phyloP scores from a whole-genome alignment of 2,113 vertebrate genomes.

The Apistogramma diplotaenia region DNA sequence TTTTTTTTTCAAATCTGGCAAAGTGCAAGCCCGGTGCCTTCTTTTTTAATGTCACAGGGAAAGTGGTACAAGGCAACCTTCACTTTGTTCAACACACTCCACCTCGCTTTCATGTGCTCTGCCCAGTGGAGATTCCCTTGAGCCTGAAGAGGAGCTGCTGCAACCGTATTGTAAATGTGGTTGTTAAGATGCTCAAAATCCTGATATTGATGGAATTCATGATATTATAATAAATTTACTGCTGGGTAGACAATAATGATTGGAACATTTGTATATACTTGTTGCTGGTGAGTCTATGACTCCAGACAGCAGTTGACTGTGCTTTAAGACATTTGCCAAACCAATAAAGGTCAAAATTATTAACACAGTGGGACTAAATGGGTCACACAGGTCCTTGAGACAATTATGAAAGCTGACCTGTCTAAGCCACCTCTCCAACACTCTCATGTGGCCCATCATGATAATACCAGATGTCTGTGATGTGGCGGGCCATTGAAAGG shows the following conservation, averaged over 20 bases:
- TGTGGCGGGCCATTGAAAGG: not conserved
- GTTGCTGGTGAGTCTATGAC: not conserved
- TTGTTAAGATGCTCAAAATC: not conserved
- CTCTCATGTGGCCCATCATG: slow-evolving; percentile 4
- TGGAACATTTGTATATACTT: not conserved
- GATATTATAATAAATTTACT: not conserved
- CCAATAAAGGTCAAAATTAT: slow-evolving; percentile 51
- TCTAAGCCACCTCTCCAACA: slow-evolving; percentile 30
- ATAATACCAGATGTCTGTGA: slow-evolving; percentile 1
- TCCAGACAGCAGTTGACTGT: not conserved
- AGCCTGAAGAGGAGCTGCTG: not conserved
- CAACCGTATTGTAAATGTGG: not conserved
- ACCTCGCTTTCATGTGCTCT: not conserved
- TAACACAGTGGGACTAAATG: slow-evolving; percentile 41
- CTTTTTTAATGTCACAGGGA: not conserved
- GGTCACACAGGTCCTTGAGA: slow-evolving; percentile 40
- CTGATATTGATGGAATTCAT: not conserved
- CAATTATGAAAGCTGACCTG: slow-evolving; percentile 34
- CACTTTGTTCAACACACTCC: not conserved
- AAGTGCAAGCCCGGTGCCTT: not conserved
- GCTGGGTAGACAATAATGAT: not conserved
- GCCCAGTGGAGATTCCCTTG: not conserved
- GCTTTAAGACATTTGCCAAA: not conserved
- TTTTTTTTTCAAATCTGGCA: not conserved
- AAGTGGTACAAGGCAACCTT: not conserved